Conservation (phyloP, 2,888 invertebrate genomes). For the Andrena flavipes region DNA sequence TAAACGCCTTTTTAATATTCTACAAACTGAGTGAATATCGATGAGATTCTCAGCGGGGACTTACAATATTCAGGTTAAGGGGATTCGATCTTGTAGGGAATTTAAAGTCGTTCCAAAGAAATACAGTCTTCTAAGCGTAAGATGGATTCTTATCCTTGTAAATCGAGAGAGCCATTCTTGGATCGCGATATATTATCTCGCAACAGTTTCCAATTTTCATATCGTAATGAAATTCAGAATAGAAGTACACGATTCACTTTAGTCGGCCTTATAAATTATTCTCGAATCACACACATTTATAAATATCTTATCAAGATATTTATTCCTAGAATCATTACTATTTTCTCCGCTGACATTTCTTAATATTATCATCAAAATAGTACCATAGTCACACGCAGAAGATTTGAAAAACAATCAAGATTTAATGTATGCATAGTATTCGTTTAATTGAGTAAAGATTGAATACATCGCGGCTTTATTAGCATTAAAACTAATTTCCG, state of each 20-base stretch:
- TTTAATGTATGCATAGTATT: too few species aligned
- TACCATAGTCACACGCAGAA: too few species aligned
- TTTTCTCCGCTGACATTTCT: too few species aligned
- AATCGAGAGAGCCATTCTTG: slow-evolving; percentile 35
- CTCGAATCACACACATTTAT: too few species aligned
- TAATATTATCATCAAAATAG: too few species aligned
- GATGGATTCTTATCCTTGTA: slow-evolving; percentile 45
- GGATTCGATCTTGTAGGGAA: slow-evolving; percentile 64
- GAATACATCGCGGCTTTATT: background rate
- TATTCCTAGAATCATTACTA: too few species aligned
- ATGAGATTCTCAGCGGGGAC: slow-evolving; percentile 52
- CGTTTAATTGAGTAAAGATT: background rate
- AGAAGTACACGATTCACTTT: background rate
- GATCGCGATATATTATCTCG: slow-evolving; percentile 13
- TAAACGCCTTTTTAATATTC: slow-evolving; percentile 65
- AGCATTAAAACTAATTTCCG: background rate
- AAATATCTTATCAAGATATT: too few species aligned
- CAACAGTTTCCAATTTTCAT: slow-evolving; percentile 17
- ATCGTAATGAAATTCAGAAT: background rate
- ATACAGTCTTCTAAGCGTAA: slow-evolving; percentile 52
- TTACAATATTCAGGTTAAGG: slow-evolving; percentile 70
- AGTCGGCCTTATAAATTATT: too few species aligned
- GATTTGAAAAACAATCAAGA: too few species aligned
- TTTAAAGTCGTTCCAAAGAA: slow-evolving; percentile 58
- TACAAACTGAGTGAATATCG: slow-evolving; percentile 67